Conservation (phyloP, 2,888 invertebrate genomes). For the Acleris laterana region DNA sequence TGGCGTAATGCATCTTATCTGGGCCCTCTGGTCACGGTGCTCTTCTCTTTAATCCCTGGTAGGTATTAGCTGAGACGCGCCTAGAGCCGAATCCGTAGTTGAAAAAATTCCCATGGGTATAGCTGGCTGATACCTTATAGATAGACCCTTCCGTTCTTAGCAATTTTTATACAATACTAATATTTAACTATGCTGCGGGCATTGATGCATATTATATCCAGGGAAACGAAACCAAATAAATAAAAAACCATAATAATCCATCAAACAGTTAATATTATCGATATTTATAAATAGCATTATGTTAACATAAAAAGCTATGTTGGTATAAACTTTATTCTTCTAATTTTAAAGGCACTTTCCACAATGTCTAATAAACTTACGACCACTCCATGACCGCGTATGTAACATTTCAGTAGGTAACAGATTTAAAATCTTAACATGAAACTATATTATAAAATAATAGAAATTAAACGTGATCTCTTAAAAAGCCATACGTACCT, state of each 20-base stretch:
- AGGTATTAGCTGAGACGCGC: too few relatives aligned
- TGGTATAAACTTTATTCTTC: constrained; percentile 83
- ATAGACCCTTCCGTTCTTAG: too few relatives aligned
- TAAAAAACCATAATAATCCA: constrained; percentile 65
- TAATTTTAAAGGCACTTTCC: constrained; percentile 84
- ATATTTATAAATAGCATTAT: constrained; percentile 83
- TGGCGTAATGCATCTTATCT: too few relatives aligned
- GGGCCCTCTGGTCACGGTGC: too few relatives aligned
- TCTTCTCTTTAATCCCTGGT: too few relatives aligned
- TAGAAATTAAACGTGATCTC: constrained; percentile 44
- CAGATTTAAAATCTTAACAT: constrained; percentile 42
- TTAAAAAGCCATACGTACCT: constrained; percentile 34
- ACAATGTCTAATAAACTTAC: constrained; percentile 77
- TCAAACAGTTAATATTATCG: constrained; percentile 84
- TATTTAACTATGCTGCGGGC: too few relatives aligned
- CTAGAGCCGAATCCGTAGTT: too few relatives aligned
- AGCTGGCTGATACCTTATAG: too few relatives aligned
- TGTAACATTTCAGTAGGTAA: constrained; percentile 43
- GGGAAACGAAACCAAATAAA: constrained; percentile 35
- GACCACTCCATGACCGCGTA: constrained; percentile 67
- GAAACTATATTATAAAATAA: constrained; percentile 37
- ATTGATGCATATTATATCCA: background rate
- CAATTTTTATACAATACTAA: too few relatives aligned
- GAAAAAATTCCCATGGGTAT: too few relatives aligned
- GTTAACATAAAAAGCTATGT: constrained; percentile 84